These are phyloP conservation scores for Siderastrea radians DNA, from an alignment of 92 coral and sea anemone genomes.

Conservation along the genomic window DNA sequence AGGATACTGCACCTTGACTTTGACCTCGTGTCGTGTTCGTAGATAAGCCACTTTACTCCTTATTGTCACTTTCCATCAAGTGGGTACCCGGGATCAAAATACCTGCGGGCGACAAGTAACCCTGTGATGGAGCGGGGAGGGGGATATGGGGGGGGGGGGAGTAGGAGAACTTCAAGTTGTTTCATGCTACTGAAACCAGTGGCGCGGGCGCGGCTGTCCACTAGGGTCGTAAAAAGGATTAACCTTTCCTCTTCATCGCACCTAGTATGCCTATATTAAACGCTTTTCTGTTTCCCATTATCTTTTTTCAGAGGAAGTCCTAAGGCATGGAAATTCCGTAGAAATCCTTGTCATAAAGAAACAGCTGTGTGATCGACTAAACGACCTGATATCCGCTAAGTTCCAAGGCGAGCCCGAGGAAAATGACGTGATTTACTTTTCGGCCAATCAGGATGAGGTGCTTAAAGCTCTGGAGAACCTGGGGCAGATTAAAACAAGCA, in stretches of 20 bases:
- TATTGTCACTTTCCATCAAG: too few species aligned
- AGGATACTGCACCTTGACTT: too few species aligned
- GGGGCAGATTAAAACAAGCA: constrained; percentile 95
- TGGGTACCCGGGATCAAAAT: too few species aligned
- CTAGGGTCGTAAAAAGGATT: too few species aligned
- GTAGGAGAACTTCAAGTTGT: too few species aligned
- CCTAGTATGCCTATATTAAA: neutral
- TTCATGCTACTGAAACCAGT: too few species aligned
- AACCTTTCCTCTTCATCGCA: neutral
- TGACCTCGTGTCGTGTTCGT: too few species aligned
- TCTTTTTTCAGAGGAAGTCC: constrained; percentile 85
- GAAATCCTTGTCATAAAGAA: constrained; percentile 96
- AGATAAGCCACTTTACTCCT: too few species aligned
- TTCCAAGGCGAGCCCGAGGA: constrained; percentile 97
- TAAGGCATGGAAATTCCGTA: constrained; percentile 96
- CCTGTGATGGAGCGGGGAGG: too few species aligned
- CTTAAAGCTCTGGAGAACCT: constrained; percentile 89
- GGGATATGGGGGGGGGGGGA: too few species aligned
- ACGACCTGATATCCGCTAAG: constrained; percentile 91
- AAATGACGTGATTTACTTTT: constrained; percentile 94
- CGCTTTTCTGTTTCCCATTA: neutral
- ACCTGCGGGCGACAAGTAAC: too few species aligned
- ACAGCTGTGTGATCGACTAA: constrained; percentile 93
- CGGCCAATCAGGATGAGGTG: constrained; percentile 97
- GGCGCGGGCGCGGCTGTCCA: too few species aligned